Base-by-base conservation (phyloP, 2,113 vertebrate genomes). In the Scytalopus superciliaris region DNA sequence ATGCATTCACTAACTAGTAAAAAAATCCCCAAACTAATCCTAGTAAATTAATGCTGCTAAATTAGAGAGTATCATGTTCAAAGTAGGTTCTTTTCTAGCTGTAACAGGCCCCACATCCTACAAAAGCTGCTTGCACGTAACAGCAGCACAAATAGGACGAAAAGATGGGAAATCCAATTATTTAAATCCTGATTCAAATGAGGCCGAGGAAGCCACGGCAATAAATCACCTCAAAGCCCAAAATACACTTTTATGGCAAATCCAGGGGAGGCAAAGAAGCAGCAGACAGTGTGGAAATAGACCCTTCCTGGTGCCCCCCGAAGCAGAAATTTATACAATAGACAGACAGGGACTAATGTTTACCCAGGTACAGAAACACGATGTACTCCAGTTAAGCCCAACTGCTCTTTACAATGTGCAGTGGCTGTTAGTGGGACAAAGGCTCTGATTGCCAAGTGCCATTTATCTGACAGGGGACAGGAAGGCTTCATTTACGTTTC, bases 121-220 rank as follows among this genome's bases (percentile, higher is more conserved):
- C 31, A 64, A 96, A 94, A 93, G 49, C 39, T 76, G 56, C 57
- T 72, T 94, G 69, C 33, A 62, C 33, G 10, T 47, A 83, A 64
- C 27, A 96, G 27, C 30, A 64, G 44, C 50, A 60, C 19, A 85
- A 79, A 78, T 9, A 24, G 68, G 79, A 76, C 64, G 50, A 70
- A 88, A 69, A 75, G 6, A 69, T 37, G 49, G 14, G 40, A 62
- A 89, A 93, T 90, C 62, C 45, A 78, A 56, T 78, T 84, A 86
- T 82, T 93, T 45, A 81, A 94, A 92, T 90, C 57, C 45, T 44
- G 19, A 80, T 80, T 92, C 67, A 84, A 83, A 92, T 52, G 44
- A 96, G 87, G 50, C 39, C 19, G 42, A 83, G 78, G 63, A 92
- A 87, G 55, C 19, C 66, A 76, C 72, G 42, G 67, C 31, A 89